Evolutionary conservation across 2,797 vertebrate genomes (phyloP).

Genomic region (Enteromius radiatus): DNA sequence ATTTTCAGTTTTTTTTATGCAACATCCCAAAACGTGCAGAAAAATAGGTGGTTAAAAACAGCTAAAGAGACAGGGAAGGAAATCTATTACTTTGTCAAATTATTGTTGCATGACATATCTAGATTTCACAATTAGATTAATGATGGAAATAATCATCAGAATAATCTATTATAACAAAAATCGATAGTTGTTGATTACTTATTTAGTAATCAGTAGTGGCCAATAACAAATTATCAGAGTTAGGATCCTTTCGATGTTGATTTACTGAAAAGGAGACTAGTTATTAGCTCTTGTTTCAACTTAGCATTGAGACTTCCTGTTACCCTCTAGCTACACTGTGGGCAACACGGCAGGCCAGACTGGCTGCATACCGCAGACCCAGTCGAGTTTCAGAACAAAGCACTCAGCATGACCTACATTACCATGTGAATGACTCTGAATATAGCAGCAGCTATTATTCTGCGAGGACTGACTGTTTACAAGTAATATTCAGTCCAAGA

Average conservation of each 20-base stretch:
- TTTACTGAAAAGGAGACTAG: background rate
- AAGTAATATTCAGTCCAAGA: background rate
- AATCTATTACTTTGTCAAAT: no score
- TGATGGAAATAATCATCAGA: background rate
- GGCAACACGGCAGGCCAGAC: conserved; percentile 56
- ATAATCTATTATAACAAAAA: background rate
- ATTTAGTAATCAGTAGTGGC: background rate
- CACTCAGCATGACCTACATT: conserved; percentile 50
- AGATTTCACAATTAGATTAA: background rate
- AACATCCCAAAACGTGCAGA: no score
- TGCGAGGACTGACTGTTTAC: conserved; percentile 8
- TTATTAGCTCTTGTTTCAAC: background rate
- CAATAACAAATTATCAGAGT: background rate
- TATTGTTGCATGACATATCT: background rate
- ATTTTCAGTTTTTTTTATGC: no score
- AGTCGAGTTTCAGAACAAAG: conserved; percentile 65
- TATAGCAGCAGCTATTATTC: conserved; percentile 31
- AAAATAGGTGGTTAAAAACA: background rate
- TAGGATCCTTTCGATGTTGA: background rate
- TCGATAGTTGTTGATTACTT: background rate
- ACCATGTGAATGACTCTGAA: conserved; percentile 60
- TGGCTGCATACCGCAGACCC: conserved; percentile 62
- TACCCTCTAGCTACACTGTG: conserved; percentile 8
- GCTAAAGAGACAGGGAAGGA: background rate
- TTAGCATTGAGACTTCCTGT: conserved; percentile 12